phyloP scores from a whole-genome alignment of 2,888 invertebrate species.

The Baccha elongata region DNA sequence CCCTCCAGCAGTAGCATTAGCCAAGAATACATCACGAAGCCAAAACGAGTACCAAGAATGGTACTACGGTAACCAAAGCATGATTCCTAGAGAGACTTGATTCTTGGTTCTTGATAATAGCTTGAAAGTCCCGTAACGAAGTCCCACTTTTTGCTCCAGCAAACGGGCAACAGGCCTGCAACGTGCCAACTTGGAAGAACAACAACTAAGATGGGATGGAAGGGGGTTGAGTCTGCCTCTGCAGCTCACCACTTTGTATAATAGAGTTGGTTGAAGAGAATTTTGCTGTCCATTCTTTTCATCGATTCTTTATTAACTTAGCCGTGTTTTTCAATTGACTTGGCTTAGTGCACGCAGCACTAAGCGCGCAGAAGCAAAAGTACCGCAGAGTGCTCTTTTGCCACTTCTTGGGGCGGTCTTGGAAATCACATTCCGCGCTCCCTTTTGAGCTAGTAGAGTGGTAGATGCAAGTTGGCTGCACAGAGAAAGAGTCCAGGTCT shows the following conservation, averaged over 20 bases:
- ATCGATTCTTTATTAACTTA: constrained; percentile 71
- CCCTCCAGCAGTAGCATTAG: constrained; percentile 1
- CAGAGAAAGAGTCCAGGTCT: background rate
- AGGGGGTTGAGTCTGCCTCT: constrained; percentile 20
- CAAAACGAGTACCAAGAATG: constrained; percentile 59
- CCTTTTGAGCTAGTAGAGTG: constrained; percentile 13
- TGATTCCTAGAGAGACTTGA: constrained; percentile 59
- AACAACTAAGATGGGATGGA: constrained; percentile 1
- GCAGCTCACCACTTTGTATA: no score
- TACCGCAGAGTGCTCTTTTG: constrained; percentile 31
- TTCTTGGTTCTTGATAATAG: constrained; percentile 69
- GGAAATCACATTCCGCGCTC: constrained; percentile 30
- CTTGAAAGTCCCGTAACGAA: constrained; percentile 82
- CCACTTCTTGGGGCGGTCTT: constrained; percentile 38
- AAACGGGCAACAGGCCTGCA: constrained; percentile 48
- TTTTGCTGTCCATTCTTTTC: constrained; percentile 38
- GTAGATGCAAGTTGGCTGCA: constrained; percentile 9
- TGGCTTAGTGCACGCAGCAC: constrained; percentile 33
- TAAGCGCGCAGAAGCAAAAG: constrained; percentile 7
- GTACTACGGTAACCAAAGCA: constrained; percentile 63
- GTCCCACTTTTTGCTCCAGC: constrained; percentile 80
- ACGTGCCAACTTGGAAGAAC: constrained; percentile 28
- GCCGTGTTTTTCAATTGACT: constrained; percentile 69
- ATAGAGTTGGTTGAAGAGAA: constrained; percentile 38
- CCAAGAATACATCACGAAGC: no score